These are phyloP conservation scores for Anas platyrhynchos DNA, from an alignment of 2,113 vertebrate genomes.

Conservation along the genomic window DNA sequence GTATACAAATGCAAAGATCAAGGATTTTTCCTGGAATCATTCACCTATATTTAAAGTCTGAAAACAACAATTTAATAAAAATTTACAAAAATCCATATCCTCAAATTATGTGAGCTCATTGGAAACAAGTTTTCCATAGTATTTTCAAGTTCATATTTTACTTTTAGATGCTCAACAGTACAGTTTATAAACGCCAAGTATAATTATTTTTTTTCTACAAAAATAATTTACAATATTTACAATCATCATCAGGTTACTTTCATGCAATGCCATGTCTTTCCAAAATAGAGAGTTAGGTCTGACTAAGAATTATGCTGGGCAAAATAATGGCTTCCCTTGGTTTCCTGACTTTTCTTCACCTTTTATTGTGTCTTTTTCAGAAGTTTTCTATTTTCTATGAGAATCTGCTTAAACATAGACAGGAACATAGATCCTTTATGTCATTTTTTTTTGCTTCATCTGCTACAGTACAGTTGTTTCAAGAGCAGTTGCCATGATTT, in stretches of 20 bases:
- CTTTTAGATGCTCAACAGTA: background rate
- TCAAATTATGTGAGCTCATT: background rate
- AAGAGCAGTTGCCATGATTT: slow-evolving; percentile 40
- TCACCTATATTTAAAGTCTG: background rate
- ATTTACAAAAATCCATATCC: background rate
- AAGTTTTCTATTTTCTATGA: slow-evolving; percentile 53
- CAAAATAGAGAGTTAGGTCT: slow-evolving; percentile 22
- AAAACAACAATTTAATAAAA: background rate
- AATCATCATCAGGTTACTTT: background rate
- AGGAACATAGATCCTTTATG: slow-evolving; percentile 58
- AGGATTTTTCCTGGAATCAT: background rate
- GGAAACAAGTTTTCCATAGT: background rate
- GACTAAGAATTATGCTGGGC: slow-evolving; percentile 19
- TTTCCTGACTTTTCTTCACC: slow-evolving; percentile 46
- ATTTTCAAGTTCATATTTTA: background rate
- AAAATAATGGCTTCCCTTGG: slow-evolving; percentile 5
- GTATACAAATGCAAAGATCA: background rate
- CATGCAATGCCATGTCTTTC: background rate
- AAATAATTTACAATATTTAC: background rate
- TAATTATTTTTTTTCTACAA: background rate
- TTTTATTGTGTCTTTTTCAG: slow-evolving; percentile 44
- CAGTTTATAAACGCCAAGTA: background rate
- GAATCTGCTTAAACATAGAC: slow-evolving; percentile 52
- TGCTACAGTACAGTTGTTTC: slow-evolving; percentile 44
- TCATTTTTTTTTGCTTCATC: slow-evolving; percentile 50